phyloP scores from a whole-genome alignment of 1,140 invertebrate genomes.

The Neodiprion lecontei region DNA sequence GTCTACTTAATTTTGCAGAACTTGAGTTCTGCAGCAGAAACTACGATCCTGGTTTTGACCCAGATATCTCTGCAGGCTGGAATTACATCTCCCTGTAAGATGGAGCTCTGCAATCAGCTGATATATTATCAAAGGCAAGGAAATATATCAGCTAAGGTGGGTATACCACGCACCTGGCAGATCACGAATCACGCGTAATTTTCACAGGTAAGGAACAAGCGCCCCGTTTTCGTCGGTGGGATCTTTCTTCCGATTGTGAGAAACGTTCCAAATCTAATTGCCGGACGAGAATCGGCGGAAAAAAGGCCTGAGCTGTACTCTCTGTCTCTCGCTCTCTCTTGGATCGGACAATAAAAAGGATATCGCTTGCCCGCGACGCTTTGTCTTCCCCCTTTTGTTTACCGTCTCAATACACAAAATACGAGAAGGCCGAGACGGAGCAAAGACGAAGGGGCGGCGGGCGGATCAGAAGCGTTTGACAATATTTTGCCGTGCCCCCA shows the following conservation, averaged over 20 bases:
- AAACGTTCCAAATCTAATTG: neutral
- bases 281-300: neutral
- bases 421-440: neutral
- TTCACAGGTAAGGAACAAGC: no score
- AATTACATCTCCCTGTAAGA: no score
- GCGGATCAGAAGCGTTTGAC: neutral
- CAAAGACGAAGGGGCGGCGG: neutral
- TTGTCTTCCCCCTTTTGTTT: conserved; percentile 11
- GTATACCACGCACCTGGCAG: no score
- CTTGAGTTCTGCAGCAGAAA: neutral
- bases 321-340: neutral
- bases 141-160: no score
- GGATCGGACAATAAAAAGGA: conserved; percentile 1
- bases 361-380: conserved; percentile 11
- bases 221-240: no score
- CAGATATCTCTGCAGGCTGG: neutral
- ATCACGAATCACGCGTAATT: no score
- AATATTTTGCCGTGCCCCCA: neutral
- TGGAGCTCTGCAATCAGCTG: no score
- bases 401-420: neutral
- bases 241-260: neutral
- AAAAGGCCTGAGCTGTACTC: neutral
- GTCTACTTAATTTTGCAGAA: neutral
- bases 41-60: neutral
- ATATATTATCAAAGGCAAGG: no score